Conservation (phyloP, 2,888 invertebrate genomes). For the Argyra leucocephala region DNA sequence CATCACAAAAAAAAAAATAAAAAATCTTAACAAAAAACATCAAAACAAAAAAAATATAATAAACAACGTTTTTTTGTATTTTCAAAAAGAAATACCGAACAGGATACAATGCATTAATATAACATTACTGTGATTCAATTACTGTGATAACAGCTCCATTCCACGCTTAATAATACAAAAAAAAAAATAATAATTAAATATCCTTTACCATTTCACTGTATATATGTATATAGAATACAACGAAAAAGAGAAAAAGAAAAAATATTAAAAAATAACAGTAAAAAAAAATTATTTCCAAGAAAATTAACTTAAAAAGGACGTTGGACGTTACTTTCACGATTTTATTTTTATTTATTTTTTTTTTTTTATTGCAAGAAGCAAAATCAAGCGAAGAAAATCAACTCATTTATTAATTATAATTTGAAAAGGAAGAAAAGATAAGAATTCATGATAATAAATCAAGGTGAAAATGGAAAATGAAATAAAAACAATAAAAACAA, state of each 20-base stretch:
- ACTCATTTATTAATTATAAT: conserved; percentile 6
- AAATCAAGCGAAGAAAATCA: conserved; percentile 6
- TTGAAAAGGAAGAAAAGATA: conserved; percentile 6
- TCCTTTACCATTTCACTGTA: no score
- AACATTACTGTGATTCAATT: not conserved
- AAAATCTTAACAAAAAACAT: no score
- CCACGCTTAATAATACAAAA: no score
- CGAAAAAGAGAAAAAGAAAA: not conserved
- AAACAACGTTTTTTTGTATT: no score
- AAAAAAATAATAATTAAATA: no score
- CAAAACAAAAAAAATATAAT: no score
- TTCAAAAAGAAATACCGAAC: not conserved
- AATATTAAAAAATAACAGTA: not conserved
- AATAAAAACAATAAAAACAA: not conserved
- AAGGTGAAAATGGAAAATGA: not conserved
- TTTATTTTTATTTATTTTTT: no score
- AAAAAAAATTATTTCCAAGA: not conserved
- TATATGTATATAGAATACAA: no score
- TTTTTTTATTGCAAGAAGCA: no score
- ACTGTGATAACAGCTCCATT: not conserved
- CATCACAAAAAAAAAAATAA: no score
- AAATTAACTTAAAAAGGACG: conserved; percentile 3
- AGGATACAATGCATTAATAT: not conserved
- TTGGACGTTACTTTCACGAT: not conserved
- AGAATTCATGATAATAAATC: conserved; percentile 6